Base-by-base conservation (phyloP, 35 echinoderm and acorn worm species). In the Patiria miniata region DNA sequence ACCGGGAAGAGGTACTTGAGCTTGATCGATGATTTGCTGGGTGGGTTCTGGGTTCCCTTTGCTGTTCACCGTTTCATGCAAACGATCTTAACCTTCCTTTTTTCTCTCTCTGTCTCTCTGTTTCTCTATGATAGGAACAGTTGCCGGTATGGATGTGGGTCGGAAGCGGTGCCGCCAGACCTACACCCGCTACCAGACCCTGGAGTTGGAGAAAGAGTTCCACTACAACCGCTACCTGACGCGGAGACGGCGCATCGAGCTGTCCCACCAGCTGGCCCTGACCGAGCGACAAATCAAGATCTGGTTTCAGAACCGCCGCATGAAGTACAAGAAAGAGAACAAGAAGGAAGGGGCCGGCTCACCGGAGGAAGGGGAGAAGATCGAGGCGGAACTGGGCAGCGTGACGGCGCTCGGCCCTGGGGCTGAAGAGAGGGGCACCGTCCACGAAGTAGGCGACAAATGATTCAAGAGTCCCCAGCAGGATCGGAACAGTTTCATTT, bases 281-380 rank as follows among this genome's bases (percentile, higher is more conserved):
- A 95, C 96, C 30, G 96, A 99, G 78, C 60, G 96, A 69, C 96
- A 99, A 77, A 99, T 99, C 77, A 99, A 99, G 81, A 99, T 99
- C 30, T 99, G 96, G 96, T 99, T 99, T 76, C 96, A 99, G 44
- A 99, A 99, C 79, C 89, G 96, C 47, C 85, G 96, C 55, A 99
- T 99, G 96, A 99, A 99, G 83, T 94, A 92, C 83, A 99, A 99
- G 84, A 99, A 99, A 42, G 96, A 99, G 57, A 99, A 85, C 52
- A 99, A 99, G 90, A 91, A 93, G 32, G 89, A 98, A 40, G 90
- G 83, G 37, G 60, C 68, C 34, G 81, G 79, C 19, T 82, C 65
- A 16, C 68, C 57, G 59, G 93, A 83, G 8, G 81, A 87, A 8
- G 77, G 39, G 9, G 90, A 95, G 17, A 85, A 54, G 22, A 78